Evolutionary conservation across 2,797 vertebrate genomes (phyloP), one percentile per base, ranked within the genome.

Genomic region (Lepilemur ruficaudatus): DNA sequence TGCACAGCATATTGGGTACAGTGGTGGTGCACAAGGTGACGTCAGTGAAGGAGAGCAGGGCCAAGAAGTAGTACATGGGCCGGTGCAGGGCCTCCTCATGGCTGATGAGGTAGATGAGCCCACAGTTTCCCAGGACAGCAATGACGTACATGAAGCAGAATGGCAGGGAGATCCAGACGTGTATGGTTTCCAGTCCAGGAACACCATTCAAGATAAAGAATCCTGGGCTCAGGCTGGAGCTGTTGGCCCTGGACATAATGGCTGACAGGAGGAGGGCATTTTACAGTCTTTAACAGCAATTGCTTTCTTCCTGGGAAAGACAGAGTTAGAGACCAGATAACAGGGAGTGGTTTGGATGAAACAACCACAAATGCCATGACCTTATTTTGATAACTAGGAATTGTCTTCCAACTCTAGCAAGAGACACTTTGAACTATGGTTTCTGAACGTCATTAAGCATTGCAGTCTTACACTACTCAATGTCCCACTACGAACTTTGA

Each of bases 61-160:
- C 98, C 65, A 99, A 98, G 11, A 99, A 98, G 8, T 98, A 95
- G 76, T 98, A 99, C 98, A 99, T 99, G 1, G 98, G 98, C 52
- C 95, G 97, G 86, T 99, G 98, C 75, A 99, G 96, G 32, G 96
- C 61, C 0, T 97, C 95, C 48, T 97, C 95, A 48, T 73, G 67
- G 11, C 65, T 28, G 46, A 97, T 95, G 88, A 98, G 90, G 59
- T 94, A 97, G 20, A 97, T 63, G 22, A 97, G 94, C 4, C 96
- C 94, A 57, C 95, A 93, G 48, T 97, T 98, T 4, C 96, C 96
- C 61, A 90, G 17, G 0, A 95, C 80, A 84, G 86, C 92, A 14
- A 93, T 43, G 50, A 95, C 1, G 23, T 97, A 97, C 96, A 97
- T 96, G 88, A 92, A 91, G 59, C 84, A 97, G 85, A 97, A 96